These are phyloP conservation scores for Mastacembelus armatus DNA, from an alignment of 2,797 vertebrate species.

Conservation along the genomic window DNA sequence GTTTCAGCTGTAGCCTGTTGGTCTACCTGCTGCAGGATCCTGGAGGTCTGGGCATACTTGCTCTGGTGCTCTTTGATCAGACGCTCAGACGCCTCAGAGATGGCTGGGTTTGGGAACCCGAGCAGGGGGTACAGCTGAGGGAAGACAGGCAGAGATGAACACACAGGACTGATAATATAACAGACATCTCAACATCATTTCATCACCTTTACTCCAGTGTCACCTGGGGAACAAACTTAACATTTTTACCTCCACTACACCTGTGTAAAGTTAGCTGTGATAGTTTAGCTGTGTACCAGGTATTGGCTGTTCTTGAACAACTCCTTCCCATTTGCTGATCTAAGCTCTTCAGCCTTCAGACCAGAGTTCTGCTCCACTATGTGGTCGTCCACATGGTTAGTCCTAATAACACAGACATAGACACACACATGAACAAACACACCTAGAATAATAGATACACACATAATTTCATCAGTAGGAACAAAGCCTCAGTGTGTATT, in stretches of 20 bases:
- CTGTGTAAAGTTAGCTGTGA: no score
- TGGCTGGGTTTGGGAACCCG: conserved; percentile 71
- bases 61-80: conserved; percentile 77
- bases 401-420: conserved; percentile 64
- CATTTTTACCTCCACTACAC: no score
- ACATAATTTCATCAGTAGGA: background rate
- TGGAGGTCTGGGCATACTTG: conserved; percentile 62
- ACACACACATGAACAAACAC: background rate
- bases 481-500: no score
- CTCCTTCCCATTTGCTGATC: conserved; percentile 76
- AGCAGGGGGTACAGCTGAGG: conserved; percentile 77
- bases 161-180: background rate
- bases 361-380: conserved; percentile 73
- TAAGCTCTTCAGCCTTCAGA: conserved; percentile 58
- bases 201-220: no score
- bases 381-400: conserved; percentile 70
- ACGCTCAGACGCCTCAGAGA: conserved; percentile 75
- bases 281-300: conserved; percentile 76
- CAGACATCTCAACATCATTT: no score
- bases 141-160: conserved; percentile 1
- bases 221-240: no score
- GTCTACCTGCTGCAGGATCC: conserved; percentile 83
- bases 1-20: background rate
- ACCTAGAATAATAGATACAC: background rate
- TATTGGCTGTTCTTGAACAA: conserved; percentile 76